Conservation (phyloP, 2,888 invertebrate genomes). For the Acanthoscelides obtectus region DNA sequence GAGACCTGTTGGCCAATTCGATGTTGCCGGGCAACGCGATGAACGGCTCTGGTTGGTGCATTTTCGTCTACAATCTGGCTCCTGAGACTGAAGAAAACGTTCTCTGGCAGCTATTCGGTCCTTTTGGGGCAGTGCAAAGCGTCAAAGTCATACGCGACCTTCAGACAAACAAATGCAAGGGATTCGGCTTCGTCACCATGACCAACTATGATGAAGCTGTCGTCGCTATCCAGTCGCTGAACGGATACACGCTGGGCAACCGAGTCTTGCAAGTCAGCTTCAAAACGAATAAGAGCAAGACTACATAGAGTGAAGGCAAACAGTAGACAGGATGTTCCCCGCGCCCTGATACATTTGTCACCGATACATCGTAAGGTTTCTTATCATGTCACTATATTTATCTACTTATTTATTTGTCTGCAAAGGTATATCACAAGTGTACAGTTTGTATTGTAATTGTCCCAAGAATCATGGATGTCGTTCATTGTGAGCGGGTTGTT, state of each 20-base stretch:
- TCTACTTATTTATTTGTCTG: neutral
- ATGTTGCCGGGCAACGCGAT: slow-evolving; percentile 82
- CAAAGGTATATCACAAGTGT: neutral
- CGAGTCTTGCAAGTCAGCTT: slow-evolving; percentile 96
- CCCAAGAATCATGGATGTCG: too few species aligned
- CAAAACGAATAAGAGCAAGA: slow-evolving; percentile 87
- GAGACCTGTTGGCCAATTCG: slow-evolving; percentile 63
- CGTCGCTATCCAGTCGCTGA: slow-evolving; percentile 92
- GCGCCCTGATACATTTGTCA: slow-evolving; percentile 14
- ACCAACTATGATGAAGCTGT: slow-evolving; percentile 97
- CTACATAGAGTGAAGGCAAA: slow-evolving; percentile 50
- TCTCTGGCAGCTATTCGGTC: slow-evolving; percentile 93
- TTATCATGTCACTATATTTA: neutral
- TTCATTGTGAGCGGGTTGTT: too few species aligned
- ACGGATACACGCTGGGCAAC: slow-evolving; percentile 93
- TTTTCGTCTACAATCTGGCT: slow-evolving; percentile 89
- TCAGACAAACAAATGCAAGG: slow-evolving; percentile 91
- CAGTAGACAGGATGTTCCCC: slow-evolving; percentile 31
- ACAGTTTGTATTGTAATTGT: too few species aligned
- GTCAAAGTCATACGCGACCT: slow-evolving; percentile 68
- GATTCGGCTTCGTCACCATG: slow-evolving; percentile 98
- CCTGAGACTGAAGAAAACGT: slow-evolving; percentile 89
- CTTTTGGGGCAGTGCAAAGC: slow-evolving; percentile 95
- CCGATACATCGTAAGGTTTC: neutral
- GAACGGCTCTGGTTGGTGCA: slow-evolving; percentile 87